Evolutionary conservation across 2,888 invertebrate genomes (phyloP), one percentile per base, ranked within the genome.

Genomic region (Zootermopsis nevadensis): DNA sequence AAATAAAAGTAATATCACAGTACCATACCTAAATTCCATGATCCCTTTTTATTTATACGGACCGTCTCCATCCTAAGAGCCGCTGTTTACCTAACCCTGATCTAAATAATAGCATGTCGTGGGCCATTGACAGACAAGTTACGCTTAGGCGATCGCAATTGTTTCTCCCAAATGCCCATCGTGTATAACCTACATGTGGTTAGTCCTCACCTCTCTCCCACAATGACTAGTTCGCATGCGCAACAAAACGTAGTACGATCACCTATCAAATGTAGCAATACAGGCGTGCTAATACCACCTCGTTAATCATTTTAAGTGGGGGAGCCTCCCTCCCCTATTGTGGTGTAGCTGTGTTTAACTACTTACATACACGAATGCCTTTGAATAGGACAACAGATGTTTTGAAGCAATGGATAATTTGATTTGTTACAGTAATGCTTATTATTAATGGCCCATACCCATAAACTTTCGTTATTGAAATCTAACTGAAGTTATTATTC

Each of bases 171-270:
- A 69, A 33, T 6, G 69, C 69, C 69, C 27, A n/a, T 22, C n/a
- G 74, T 33, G 74, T 22, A n/a, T 74, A 74, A 38, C 74, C 33
- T 74, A 35, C 35, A 22, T 38, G 24, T 38, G 35, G 19, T 31
- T 22, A 10, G 22, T 31, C 30, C 69, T 33, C 19, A n/a, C 19
- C 31, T 27, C 69, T 30, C 69, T 27, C 6, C 15, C 55, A 79
- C 79, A 79, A 66, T 79, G 79, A 35, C 79, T 66, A 66, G 35
- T 79, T 66, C 79, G 79, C 79, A 79, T 79, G 79, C 55, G 66
- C 66, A n/a, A 79, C 33, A 48, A 76, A 77, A 30, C 53, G 27
- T 7, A 38, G 48, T 27, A 76, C n/a, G 48, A 38, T 42, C 76
- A 33, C 77, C 79, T n/a, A 79, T 79, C 77, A 79, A 72, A 72